Percentiles rank a stretch among this genome's conserved stretches.
Evolutionary conservation across 1,140 invertebrate species (phyloP).

Genomic region (Penaeus vannamei): DNA sequence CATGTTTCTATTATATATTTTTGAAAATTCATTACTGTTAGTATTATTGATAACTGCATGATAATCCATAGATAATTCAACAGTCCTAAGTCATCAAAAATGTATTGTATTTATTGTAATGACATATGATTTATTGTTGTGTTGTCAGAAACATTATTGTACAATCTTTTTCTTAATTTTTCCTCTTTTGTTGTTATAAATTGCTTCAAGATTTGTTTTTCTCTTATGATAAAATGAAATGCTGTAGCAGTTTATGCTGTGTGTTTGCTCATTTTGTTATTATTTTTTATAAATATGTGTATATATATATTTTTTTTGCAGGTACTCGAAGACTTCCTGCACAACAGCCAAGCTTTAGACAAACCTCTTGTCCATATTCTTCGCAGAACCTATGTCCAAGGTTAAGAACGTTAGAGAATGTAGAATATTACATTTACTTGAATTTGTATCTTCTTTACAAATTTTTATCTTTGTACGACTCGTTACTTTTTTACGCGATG

Average conservation of each 20-base stretch:
- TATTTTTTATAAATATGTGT: neutral
- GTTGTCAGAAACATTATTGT: too few relatives aligned
- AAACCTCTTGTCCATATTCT: constrained; percentile 54
- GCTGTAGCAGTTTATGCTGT: neutral
- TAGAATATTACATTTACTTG: neutral
- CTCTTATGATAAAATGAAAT: neutral
- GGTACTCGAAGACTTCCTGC: constrained; percentile 61
- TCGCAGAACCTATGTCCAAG: constrained; percentile 21
- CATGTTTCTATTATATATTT: too few relatives aligned
- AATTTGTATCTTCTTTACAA: neutral
- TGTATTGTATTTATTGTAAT: too few relatives aligned
- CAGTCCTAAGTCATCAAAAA: too few relatives aligned
- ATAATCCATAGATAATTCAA: too few relatives aligned
- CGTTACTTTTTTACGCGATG: neutral
- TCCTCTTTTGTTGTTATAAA: too few relatives aligned
- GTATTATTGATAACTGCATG: too few relatives aligned
- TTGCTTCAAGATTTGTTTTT: too few relatives aligned
- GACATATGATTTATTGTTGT: too few relatives aligned
- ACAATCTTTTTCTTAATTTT: too few relatives aligned
- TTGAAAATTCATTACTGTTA: too few relatives aligned
- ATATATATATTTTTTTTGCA: neutral
- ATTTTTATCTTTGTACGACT: neutral
- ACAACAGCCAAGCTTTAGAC: constrained; percentile 43
- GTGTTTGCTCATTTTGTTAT: neutral
- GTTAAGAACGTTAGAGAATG: neutral